Base-by-base conservation (phyloP, 1,140 invertebrate genomes). In the Drosophila tropicalis region DNA sequence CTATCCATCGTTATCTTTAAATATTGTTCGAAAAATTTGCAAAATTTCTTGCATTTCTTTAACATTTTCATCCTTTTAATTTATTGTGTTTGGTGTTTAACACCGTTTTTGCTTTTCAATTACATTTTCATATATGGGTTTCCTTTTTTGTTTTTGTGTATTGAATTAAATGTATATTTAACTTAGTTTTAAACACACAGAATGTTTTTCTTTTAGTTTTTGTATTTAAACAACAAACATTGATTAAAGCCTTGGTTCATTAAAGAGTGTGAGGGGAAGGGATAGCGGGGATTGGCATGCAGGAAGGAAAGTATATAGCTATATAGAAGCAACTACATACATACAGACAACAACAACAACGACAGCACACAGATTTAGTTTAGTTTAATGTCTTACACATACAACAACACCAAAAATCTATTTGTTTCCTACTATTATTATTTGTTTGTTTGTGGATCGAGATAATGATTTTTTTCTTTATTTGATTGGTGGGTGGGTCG, bases 361-460 rank as follows among this genome's bases (percentile, higher is more conserved):
- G 70, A 90, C 74, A 76, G 81, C 86, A 90, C 81, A 90, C 85
- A 90, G 66, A 81, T 86, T 79, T 56, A 73, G 62, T 62, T 58
- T 62, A 61, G 63, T 70, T 41, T 41, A 70, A 63, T 79, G 77
- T 29, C 76, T 80, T 81, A 74, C 73, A 78, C 70, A 74, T 91
- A 91, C 90, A 91, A 91, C 90, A 91, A 90, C 90, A 51, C 44
- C 44, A 51, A 91, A 91, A 87, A 87, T 36, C 78, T 85, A 85
- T 85, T 85, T 67, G 12, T 34, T 51, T 22, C 19, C 9, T 51
- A 10, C 40, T 47, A 44, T 64, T 56, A 41, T 36, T 47, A n/a
- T 19, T 25, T 2, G 25, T 25, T 29, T 10, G 7, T 22, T 10
- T 51, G 17, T 17, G 34, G 34, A 5, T 36, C 22, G 15, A 32